These are phyloP conservation scores for Gisinianus flammeolus DNA, from an alignment of 2,888 invertebrate species.

Conservation along the genomic window DNA sequence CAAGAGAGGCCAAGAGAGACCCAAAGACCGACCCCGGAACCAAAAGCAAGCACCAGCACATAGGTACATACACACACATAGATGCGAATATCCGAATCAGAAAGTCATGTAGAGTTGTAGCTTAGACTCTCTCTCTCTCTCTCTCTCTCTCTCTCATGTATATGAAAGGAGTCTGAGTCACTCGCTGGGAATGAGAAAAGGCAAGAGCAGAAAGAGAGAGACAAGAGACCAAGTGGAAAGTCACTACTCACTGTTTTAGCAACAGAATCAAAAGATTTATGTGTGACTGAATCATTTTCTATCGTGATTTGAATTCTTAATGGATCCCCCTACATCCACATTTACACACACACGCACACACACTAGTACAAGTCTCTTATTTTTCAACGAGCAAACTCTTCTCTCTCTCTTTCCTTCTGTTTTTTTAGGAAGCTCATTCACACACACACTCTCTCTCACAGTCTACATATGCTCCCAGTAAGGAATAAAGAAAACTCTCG, in stretches of 20 bases:
- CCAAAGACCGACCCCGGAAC: too few relatives aligned
- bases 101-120: too few relatives aligned
- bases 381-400: too few relatives aligned
- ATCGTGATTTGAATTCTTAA: conserved; percentile 35
- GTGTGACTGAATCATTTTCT: conserved; percentile 34
- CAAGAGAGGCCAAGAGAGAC: not conserved
- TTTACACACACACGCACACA: not conserved
- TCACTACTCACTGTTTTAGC: conserved; percentile 16
- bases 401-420: not conserved
- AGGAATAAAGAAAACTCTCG: not conserved
- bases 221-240: not conserved
- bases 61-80: too few relatives aligned
- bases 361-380: not conserved
- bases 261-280: conserved; percentile 31
- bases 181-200: not conserved
- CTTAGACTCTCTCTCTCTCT: not conserved
- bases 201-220: not conserved
- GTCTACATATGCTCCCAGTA: not conserved
- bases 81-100: too few relatives aligned
- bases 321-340: not conserved
- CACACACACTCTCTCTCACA: not conserved
- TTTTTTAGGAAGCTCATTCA: not conserved
- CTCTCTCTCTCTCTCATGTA: not conserved
- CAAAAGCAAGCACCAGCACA: too few relatives aligned
- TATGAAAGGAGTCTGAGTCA: not conserved